Conservation (phyloP, 1,140 invertebrate species). For the Pemphigus obesinymphae region DNA sequence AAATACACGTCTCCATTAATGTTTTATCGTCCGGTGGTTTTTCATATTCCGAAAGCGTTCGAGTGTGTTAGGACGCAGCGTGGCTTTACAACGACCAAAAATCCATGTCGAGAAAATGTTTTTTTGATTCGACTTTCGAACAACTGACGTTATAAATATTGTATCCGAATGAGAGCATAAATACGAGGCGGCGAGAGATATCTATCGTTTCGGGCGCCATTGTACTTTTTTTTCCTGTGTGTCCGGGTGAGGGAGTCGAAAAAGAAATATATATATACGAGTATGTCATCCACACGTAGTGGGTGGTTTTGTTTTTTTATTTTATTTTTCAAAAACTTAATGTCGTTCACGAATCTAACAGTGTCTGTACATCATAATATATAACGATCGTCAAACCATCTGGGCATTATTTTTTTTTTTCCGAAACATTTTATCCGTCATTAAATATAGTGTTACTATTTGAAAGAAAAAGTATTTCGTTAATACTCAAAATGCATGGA, state of each 20-base stretch:
- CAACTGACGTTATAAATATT: conserved; percentile 30
- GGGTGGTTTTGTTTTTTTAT: too few relatives aligned
- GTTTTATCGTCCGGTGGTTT: conserved; percentile 6
- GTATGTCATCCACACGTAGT: too few relatives aligned
- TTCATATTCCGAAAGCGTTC: conserved; percentile 10
- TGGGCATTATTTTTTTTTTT: too few relatives aligned
- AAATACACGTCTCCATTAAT: neutral
- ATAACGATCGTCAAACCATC: too few relatives aligned
- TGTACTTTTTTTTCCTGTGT: neutral
- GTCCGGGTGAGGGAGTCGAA: neutral
- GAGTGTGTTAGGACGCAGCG: neutral
- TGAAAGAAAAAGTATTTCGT: too few relatives aligned
- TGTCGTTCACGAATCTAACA: too few relatives aligned
- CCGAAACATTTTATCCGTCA: too few relatives aligned
- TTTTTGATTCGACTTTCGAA: conserved; percentile 11
- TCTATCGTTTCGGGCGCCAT: neutral
- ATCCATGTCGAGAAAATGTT: neutral
- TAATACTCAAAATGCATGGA: too few relatives aligned
- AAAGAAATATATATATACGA: too few relatives aligned
- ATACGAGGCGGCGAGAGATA: neutral
- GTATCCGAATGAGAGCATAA: neutral
- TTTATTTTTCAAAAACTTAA: too few relatives aligned
- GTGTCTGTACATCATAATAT: too few relatives aligned
- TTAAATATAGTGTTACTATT: too few relatives aligned
- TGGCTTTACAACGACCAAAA: neutral